Evolutionary conservation across 2,888 invertebrate species (phyloP).

Genomic region (Matsumyia berberina): DNA sequence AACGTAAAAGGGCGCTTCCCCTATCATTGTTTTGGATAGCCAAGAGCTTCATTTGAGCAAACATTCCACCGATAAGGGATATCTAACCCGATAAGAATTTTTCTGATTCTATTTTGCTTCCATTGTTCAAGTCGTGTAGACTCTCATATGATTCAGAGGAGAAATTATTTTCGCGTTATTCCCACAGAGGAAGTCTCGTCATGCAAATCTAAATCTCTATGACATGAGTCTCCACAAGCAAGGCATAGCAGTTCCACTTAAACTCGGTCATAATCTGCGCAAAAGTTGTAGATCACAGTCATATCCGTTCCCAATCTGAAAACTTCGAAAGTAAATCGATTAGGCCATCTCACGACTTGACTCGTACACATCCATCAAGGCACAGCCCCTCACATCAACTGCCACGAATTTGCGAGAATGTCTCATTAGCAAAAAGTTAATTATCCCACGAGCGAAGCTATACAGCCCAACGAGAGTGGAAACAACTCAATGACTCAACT

Average conservation of each 20-base stretch:
- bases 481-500: constrained; percentile 30
- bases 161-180: not conserved
- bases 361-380: constrained; percentile 1
- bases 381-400: not conserved
- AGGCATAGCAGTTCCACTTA: no score
- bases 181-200: not conserved
- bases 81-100: no score
- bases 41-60: no score
- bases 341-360: constrained; percentile 17
- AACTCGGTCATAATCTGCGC: not conserved
- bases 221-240: no score
- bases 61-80: no score
- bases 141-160: not conserved
- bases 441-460: constrained; percentile 27
- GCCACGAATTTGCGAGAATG: constrained; percentile 29
- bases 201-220: no score
- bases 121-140: no score
- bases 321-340: not conserved
- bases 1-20: no score
- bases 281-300: constrained; percentile 12
- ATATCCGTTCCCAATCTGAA: constrained; percentile 8
- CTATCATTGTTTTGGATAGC: no score
- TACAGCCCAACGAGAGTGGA: not conserved
- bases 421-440: constrained; percentile 43
- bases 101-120: no score